Evolutionary conservation across 1,140 invertebrate species (phyloP).

Genomic region (Heliothis subflexa): DNA sequence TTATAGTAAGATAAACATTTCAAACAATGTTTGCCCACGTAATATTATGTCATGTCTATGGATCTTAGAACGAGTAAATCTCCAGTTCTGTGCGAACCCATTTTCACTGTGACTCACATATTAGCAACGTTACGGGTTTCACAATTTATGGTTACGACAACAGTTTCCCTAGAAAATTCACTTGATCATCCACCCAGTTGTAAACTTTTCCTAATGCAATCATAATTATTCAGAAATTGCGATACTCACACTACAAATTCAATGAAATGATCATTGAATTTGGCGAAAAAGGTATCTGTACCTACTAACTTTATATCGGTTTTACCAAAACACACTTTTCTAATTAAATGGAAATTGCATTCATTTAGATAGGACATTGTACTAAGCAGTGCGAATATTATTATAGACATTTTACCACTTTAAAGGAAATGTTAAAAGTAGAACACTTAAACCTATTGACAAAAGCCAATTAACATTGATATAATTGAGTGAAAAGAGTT

Average conservation of each 20-base stretch:
- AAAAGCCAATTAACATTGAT: slow-evolving; percentile 15
- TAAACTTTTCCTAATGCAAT: not conserved
- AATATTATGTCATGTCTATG: slow-evolving; percentile 12
- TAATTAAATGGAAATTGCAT: too few species aligned
- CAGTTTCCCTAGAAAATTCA: slow-evolving; percentile 8
- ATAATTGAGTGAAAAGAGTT: slow-evolving; percentile 32
- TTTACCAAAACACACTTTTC: too few species aligned
- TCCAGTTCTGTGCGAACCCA: not conserved
- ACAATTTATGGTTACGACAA: slow-evolving; percentile 4
- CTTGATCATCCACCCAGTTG: not conserved
- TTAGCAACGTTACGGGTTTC: slow-evolving; percentile 8
- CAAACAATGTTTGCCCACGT: slow-evolving; percentile 8
- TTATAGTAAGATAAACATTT: slow-evolving; percentile 11
- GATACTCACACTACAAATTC: too few species aligned
- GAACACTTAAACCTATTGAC: slow-evolving; percentile 14
- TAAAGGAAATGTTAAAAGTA: slow-evolving; percentile 4
- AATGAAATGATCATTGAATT: too few species aligned
- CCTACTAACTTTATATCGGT: too few species aligned
- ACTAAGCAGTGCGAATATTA: too few species aligned
- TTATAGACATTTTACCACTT: too few species aligned
- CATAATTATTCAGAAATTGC: not conserved
- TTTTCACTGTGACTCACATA: slow-evolving; percentile 21
- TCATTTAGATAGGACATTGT: too few species aligned
- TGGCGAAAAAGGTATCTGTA: too few species aligned
- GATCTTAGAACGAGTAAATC: slow-evolving; percentile 1